phyloP scores from a whole-genome alignment of 2,113 vertebrate genomes.

The Hylia prasina region DNA sequence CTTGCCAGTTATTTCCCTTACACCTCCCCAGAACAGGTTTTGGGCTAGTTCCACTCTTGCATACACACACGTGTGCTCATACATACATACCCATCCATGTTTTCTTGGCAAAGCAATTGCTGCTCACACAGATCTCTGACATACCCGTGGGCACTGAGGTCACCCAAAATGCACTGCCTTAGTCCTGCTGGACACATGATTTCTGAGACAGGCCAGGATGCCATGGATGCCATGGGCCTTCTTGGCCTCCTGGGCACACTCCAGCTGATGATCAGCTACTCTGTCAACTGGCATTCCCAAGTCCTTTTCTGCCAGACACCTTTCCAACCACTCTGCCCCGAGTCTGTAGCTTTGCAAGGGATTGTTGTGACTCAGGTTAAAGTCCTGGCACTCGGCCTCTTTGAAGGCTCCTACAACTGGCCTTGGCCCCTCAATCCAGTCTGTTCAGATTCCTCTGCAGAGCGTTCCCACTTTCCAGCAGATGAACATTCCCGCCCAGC shows the following conservation, averaged over 20 bases:
- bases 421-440: neutral
- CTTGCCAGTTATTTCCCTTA: neutral
- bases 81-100: accelerated
- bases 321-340: neutral
- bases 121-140: neutral
- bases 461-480: neutral
- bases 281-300: neutral
- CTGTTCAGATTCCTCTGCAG: neutral
- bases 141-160: neutral
- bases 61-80: neutral
- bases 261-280: neutral
- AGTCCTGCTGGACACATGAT: neutral
- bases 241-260: neutral
- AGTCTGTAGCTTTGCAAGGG: neutral
- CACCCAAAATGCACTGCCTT: neutral
- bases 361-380: neutral
- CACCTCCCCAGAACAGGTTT: neutral
- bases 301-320: neutral
- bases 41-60: neutral
- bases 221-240: neutral
- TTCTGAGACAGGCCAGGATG: neutral
- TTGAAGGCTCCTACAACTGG: neutral
- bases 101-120: neutral
- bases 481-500: neutral
- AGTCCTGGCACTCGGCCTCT: neutral